Percentiles rank a stretch among this genome's conserved stretches.
These are phyloP conservation scores for Charadrius vociferus DNA, from an alignment of 2,113 vertebrate species.

Conservation along the genomic window DNA sequence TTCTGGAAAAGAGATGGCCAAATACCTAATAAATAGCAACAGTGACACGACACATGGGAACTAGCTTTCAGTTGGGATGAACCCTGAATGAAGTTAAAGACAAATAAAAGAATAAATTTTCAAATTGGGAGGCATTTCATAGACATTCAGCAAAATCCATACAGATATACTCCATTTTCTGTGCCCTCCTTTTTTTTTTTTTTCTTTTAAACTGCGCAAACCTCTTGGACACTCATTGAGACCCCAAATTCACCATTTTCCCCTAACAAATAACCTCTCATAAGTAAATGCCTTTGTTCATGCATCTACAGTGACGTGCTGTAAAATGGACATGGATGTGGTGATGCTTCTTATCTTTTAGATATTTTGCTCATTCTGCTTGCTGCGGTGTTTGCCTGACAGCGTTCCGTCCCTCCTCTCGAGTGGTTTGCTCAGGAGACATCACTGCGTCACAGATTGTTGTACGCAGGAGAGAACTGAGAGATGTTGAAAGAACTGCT, in stretches of 20 bases:
- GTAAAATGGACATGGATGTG: neutral
- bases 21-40: neutral
- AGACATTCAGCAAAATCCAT: neutral
- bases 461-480: constrained; percentile 69
- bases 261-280: neutral
- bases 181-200: neutral
- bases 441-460: constrained; percentile 76
- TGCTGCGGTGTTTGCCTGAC: constrained; percentile 23
- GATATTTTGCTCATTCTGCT: constrained; percentile 67
- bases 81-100: neutral
- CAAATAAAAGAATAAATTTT: neutral
- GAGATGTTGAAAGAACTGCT: neutral
- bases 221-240: rapidly evolving
- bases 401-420: constrained; percentile 70
- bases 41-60: neutral
- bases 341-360: neutral
- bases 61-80: neutral
- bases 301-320: neutral
- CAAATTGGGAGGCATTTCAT: neutral
- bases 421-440: constrained; percentile 69
- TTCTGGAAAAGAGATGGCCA: neutral
- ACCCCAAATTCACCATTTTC: neutral
- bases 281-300: neutral
- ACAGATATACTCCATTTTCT: neutral
- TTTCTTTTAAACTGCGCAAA: neutral